These are phyloP conservation scores for Hipparchia sbordonii DNA, from an alignment of 2,888 invertebrate species.

Conservation along the genomic window DNA sequence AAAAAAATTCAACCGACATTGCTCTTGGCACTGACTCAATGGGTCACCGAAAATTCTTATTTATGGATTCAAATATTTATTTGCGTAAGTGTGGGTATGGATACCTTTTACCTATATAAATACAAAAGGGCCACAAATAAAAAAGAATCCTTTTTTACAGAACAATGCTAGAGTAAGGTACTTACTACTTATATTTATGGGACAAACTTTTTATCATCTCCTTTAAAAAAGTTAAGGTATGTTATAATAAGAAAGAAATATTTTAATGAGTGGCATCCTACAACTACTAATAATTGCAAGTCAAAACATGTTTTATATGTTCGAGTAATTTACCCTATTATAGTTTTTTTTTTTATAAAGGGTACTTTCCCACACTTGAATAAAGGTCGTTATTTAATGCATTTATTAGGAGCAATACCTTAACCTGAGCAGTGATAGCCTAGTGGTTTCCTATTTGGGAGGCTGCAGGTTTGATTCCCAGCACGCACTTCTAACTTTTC, in stretches of 20 bases:
- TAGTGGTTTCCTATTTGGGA: neutral
- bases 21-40: no score
- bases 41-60: no score
- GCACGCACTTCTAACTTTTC: no score
- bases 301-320: constrained; percentile 3
- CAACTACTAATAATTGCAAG: neutral
- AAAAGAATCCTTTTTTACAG: no score
- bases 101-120: no score
- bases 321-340: constrained; percentile 1
- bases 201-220: neutral
- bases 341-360: neutral
- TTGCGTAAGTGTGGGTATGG: no score
- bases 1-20: no score
- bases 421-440: neutral
- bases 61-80: no score
- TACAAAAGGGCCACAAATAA: no score
- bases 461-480: no score
- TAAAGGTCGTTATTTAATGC: neutral
- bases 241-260: constrained; percentile 3
- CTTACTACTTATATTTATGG: no score
- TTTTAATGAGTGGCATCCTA: constrained; percentile 8
- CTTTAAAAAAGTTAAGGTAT: neutral
- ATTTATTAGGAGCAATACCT: neutral
- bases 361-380: constrained; percentile 1
- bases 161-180: no score